Evolutionary conservation across 2,113 vertebrate genomes (phyloP).

Genomic region (Crotalus viridis): DNA sequence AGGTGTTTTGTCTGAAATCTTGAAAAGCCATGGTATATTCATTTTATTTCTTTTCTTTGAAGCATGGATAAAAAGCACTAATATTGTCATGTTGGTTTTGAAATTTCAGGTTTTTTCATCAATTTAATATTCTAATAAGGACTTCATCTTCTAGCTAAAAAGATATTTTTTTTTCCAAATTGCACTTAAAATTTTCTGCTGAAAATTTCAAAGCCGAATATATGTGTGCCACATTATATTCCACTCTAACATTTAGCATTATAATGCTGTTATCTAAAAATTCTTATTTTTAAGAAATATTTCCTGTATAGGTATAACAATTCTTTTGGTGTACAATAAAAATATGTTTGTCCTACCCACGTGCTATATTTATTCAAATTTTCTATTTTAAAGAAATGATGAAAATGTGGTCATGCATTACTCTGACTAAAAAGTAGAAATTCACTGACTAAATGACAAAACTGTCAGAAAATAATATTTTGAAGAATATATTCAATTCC

Average conservation of each 20-base stretch:
- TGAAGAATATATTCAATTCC: not conserved
- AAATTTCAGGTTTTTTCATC: conserved; percentile 64
- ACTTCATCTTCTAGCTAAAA: not conserved
- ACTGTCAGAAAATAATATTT: not conserved
- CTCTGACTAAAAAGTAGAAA: not conserved
- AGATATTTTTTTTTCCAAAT: not conserved
- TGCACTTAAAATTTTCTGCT: not conserved
- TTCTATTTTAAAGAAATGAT: not conserved
- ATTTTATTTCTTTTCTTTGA: conserved; percentile 59
- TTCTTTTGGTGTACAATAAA: not conserved
- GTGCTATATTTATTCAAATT: not conserved
- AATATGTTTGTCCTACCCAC: not conserved
- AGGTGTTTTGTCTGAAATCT: conserved; percentile 26
- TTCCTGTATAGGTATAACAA: not conserved
- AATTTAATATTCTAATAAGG: conserved; percentile 33
- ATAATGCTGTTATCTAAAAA: not conserved
- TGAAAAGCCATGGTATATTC: conserved; percentile 29
- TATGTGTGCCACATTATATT: not conserved
- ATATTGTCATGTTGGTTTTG: conserved; percentile 57
- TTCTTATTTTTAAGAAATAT: not conserved
- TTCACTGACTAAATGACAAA: not conserved
- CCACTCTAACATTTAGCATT: not conserved
- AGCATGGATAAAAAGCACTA: conserved; percentile 54
- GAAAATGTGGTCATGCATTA: not conserved
- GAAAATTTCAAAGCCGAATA: not conserved